phyloP scores from a whole-genome alignment of 2,888 invertebrate species.

The Cryptocheilus praepositus region DNA sequence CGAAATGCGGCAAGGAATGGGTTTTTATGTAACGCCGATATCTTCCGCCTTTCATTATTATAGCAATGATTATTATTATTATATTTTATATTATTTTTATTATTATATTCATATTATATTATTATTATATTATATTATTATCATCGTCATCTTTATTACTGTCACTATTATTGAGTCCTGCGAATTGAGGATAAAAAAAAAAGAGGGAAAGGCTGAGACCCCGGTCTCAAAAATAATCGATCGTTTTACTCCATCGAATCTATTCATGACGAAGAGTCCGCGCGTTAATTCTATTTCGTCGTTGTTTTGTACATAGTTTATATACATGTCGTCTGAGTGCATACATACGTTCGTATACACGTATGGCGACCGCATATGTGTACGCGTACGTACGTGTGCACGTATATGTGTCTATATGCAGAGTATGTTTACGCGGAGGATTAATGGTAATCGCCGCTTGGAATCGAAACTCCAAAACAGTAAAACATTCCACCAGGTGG shows the following conservation, averaged over 20 bases:
- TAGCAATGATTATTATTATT: slow-evolving; percentile 21
- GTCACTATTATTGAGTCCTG: slow-evolving; percentile 22
- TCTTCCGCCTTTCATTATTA: slow-evolving; percentile 15
- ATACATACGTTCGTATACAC: slow-evolving; percentile 25
- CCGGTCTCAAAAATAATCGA: neutral
- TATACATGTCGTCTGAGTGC: slow-evolving; percentile 34
- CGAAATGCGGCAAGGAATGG: neutral
- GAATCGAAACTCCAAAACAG: slow-evolving; percentile 44
- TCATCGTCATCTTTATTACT: slow-evolving; percentile 16
- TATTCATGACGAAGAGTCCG: slow-evolving; percentile 28
- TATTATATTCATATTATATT: slow-evolving; percentile 27
- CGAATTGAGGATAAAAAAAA: slow-evolving; percentile 15
- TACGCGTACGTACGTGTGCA: slow-evolving; percentile 22
- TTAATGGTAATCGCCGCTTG: slow-evolving; percentile 33
- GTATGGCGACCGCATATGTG: slow-evolving; percentile 38
- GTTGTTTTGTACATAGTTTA: slow-evolving; percentile 70
- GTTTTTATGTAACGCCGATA: slow-evolving; percentile 15
- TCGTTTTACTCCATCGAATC: slow-evolving; percentile 16
- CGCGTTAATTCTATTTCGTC: slow-evolving; percentile 50
- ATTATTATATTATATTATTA: slow-evolving; percentile 18
- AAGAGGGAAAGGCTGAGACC: neutral
- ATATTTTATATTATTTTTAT: slow-evolving; percentile 19
- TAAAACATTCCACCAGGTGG: slow-evolving; percentile 57
- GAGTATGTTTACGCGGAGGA: slow-evolving; percentile 49
- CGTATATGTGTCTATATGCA: slow-evolving; percentile 51